These are phyloP conservation scores for Drosophila eugracilis DNA, from an alignment of 1,140 invertebrate species.

Conservation along the genomic window DNA sequence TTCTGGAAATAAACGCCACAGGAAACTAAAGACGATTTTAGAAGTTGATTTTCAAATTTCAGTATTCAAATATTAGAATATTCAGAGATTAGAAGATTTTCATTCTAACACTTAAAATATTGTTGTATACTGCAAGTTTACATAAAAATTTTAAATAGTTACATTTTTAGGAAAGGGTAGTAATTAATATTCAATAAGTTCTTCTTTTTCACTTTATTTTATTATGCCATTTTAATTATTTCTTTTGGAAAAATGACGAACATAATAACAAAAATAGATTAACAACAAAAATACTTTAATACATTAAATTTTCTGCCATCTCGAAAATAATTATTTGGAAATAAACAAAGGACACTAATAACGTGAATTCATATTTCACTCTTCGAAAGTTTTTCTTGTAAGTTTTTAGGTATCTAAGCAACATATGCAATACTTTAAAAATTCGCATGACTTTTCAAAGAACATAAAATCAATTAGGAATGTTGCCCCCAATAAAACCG, in stretches of 20 bases:
- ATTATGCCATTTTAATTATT: too few species aligned
- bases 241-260: too few species aligned
- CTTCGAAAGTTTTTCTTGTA: neutral
- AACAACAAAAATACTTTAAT: neutral
- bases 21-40: neutral
- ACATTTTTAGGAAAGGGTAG: too few species aligned
- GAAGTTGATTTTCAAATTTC: neutral
- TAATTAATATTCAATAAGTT: too few species aligned
- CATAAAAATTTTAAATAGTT: too few species aligned
- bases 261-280: neutral
- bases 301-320: neutral
- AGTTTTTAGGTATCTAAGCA: too few species aligned
- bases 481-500: slow-evolving; percentile 90
- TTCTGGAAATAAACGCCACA: neutral
- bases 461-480: slow-evolving; percentile 91
- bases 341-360: neutral
- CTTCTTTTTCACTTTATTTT: too few species aligned
- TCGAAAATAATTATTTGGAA: neutral
- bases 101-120: too few species aligned
- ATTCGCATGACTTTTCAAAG: slow-evolving; percentile 87
- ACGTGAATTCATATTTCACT: neutral
- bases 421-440: too few species aligned
- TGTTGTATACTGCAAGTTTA: too few species aligned
- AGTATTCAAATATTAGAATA: too few species aligned
- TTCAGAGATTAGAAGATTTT: too few species aligned